Evolutionary conservation across 2,888 invertebrate genomes (phyloP).

Genomic region (Andrena dorsata): DNA sequence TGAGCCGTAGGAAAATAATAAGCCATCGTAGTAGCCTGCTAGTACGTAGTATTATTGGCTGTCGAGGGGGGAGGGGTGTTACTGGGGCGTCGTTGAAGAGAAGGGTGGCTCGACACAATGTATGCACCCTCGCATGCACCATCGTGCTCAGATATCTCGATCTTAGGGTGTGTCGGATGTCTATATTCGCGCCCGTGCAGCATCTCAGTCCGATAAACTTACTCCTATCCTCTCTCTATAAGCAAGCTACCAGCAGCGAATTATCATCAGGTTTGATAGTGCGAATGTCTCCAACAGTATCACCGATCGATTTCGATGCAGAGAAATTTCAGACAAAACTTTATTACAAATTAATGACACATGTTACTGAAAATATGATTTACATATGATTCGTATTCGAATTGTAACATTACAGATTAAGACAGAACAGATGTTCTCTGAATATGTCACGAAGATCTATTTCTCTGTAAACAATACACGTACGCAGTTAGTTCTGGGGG

Average conservation of each 20-base stretch:
- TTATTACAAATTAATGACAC: not conserved
- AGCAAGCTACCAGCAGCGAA: slow-evolving; percentile 51
- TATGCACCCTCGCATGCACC: slow-evolving; percentile 82
- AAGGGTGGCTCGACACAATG: slow-evolving; percentile 78
- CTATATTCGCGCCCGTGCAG: slow-evolving; percentile 73
- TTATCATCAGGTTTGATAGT: slow-evolving; percentile 45
- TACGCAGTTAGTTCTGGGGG: too few species aligned
- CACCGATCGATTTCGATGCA: not conserved
- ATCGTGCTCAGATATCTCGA: slow-evolving; percentile 76
- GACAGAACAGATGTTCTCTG: too few species aligned
- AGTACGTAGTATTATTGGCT: slow-evolving; percentile 81
- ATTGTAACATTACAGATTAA: too few species aligned
- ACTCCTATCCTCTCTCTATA: slow-evolving; percentile 53
- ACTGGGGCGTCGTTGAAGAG: slow-evolving; percentile 69
- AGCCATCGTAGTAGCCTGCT: slow-evolving; percentile 78
- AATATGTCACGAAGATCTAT: too few species aligned
- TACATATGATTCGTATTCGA: too few species aligned
- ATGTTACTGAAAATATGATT: too few species aligned
- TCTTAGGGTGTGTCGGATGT: slow-evolving; percentile 77
- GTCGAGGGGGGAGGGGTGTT: slow-evolving; percentile 77
- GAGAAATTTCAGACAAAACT: not conserved
- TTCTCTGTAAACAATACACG: too few species aligned
- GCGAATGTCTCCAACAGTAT: slow-evolving; percentile 22
- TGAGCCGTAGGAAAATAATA: slow-evolving; percentile 85
- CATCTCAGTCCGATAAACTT: slow-evolving; percentile 75